Evolutionary conservation across 2,113 vertebrate species (phyloP).

Genomic region (Ageneiosus marmoratus): DNA sequence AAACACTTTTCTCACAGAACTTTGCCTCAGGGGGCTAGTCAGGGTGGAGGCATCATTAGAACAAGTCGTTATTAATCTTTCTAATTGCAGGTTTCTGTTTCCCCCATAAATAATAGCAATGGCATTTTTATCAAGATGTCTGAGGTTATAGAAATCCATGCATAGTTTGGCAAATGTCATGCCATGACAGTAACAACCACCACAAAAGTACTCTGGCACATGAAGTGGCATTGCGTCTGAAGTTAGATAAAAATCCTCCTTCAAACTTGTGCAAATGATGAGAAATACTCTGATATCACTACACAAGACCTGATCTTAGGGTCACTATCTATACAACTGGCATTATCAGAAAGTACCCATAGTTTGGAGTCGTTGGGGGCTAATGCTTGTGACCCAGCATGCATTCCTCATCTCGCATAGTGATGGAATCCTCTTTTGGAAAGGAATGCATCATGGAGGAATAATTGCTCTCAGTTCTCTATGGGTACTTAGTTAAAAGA

Average conservation of each 20-base stretch:
- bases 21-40: slow-evolving; percentile 53
- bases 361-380: slow-evolving; percentile 34
- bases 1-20: slow-evolving; percentile 64
- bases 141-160: slow-evolving; percentile 31
- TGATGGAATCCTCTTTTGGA: slow-evolving; percentile 65
- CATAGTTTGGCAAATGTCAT: slow-evolving; percentile 30
- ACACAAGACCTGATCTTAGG: slow-evolving; percentile 7
- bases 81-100: slow-evolving; percentile 68
- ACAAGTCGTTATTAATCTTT: slow-evolving; percentile 70
- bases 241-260: slow-evolving; percentile 13
- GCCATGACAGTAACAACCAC: slow-evolving; percentile 28
- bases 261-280: slow-evolving; percentile 21
- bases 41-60: slow-evolving; percentile 57
- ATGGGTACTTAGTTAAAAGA: slow-evolving; percentile 71
- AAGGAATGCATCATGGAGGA: slow-evolving; percentile 73
- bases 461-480: slow-evolving; percentile 72
- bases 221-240: slow-evolving; percentile 30
- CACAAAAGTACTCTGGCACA: slow-evolving; percentile 15
- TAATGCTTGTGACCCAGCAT: slow-evolving; percentile 55
- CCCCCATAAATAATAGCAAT: slow-evolving; percentile 55
- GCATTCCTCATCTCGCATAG: slow-evolving; percentile 62
- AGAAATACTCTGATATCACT: slow-evolving; percentile 12
- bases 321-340: slow-evolving; percentile 20
- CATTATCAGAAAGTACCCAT: slow-evolving; percentile 12
- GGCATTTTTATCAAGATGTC: slow-evolving; percentile 64